Percentiles rank a stretch among this genome's conserved stretches.
phyloP scores from a whole-genome alignment of 2,888 invertebrate species.

The Limulus polyphemus region DNA sequence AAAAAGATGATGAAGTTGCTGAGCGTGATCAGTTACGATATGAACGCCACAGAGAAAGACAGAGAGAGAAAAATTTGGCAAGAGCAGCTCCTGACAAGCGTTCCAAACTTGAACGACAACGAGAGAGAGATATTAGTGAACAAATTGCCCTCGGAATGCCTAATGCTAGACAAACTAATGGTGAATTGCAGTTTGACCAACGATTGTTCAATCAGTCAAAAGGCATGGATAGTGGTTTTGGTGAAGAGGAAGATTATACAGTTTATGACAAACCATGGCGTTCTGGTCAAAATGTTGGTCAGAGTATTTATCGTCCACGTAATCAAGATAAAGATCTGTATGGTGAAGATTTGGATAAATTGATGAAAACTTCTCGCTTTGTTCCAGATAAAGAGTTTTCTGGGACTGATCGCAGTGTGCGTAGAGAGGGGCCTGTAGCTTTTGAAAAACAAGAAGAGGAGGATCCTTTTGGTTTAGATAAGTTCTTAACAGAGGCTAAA shows the following conservation, averaged over 20 bases:
- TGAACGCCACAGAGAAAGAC: conserved; percentile 80
- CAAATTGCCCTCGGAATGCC: conserved; percentile 96
- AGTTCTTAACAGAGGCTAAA: conserved; percentile 95
- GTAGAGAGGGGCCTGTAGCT: conserved; percentile 86
- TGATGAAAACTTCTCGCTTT: conserved; percentile 79
- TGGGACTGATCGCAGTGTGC: conserved; percentile 62
- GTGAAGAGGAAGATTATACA: conserved; percentile 92
- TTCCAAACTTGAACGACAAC: conserved; percentile 69
- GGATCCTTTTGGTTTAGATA: conserved; percentile 96
- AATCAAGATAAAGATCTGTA: conserved; percentile 84
- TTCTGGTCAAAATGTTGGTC: conserved; percentile 66
- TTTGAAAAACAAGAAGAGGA: conserved; percentile 63
- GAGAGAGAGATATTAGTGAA: conserved; percentile 95
- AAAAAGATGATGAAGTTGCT: conserved; percentile 44
- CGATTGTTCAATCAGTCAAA: conserved; percentile 84
- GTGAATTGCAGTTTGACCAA: conserved; percentile 83
- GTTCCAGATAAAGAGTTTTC: conserved; percentile 95
- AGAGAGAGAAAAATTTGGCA: conserved; percentile 81
- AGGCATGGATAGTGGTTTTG: conserved; percentile 83
- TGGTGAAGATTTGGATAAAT: conserved; percentile 67
- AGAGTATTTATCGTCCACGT: conserved; percentile 78
- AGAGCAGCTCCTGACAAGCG: conserved; percentile 85
- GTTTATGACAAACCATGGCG: conserved; percentile 99
- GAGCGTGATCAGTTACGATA: conserved; percentile 76
- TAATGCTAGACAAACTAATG: conserved; percentile 52